A percentile compares a stretch with the other conserved stretches of the same genome.
These are phyloP conservation scores for Sminthurinus aureus DNA, from an alignment of 2,888 invertebrate species.

Conservation along the genomic window DNA sequence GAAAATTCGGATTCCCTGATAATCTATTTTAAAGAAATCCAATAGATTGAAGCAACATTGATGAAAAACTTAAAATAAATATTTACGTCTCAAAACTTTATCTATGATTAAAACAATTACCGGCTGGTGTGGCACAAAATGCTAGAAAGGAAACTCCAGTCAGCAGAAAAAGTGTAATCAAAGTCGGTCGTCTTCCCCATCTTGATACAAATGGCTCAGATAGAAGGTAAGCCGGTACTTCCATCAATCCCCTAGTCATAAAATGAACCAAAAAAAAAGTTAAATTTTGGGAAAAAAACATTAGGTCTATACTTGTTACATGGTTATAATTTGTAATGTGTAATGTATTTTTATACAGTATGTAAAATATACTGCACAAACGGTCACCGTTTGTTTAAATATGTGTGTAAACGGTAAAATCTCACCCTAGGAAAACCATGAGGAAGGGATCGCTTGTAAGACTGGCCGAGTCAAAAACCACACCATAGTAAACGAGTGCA, in stretches of 20 bases:
- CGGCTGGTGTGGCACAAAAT: slow-evolving; percentile 44
- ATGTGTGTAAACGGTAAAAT: too few species aligned
- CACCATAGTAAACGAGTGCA: slow-evolving; percentile 57
- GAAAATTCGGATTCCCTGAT: slow-evolving; percentile 45
- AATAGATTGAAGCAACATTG: not conserved
- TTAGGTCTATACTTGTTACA: not conserved
- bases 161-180: slow-evolving; percentile 48
- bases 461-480: slow-evolving; percentile 54
- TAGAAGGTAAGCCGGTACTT: slow-evolving; percentile 57
- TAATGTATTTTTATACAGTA: not conserved
- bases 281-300: slow-evolving; percentile 5
- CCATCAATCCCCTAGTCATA: slow-evolving; percentile 53
- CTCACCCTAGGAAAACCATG: slow-evolving; percentile 56
- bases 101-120: slow-evolving; percentile 31
- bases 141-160: slow-evolving; percentile 51
- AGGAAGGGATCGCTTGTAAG: slow-evolving; percentile 56
- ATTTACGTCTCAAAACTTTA: too few species aligned
- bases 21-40: slow-evolving; percentile 27
- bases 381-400: too few species aligned
- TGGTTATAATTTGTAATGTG: not conserved
- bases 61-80: not conserved
- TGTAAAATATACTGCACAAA: too few species aligned
- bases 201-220: slow-evolving; percentile 53
- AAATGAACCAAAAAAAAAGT: not conserved
- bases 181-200: slow-evolving; percentile 54